A percentile compares a stretch with the other conserved stretches of the same genome.
Conservation (phyloP, 2,113 vertebrate species). For the Mugil cephalus region DNA sequence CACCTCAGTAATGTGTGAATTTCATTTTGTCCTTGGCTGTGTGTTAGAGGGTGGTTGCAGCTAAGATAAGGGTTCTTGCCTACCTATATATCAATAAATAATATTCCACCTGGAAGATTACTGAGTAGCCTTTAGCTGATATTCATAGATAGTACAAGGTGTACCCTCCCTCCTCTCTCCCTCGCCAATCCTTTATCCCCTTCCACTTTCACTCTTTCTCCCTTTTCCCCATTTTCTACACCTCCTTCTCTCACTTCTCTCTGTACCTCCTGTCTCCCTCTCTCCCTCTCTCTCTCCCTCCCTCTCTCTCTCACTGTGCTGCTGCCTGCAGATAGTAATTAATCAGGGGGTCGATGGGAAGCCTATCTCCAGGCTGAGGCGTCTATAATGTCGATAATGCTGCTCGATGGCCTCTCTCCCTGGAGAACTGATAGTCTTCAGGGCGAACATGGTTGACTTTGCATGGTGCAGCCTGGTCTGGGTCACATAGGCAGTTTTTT, state of each 20-base stretch:
- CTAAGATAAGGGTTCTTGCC: slow-evolving; percentile 70
- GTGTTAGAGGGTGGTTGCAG: slow-evolving; percentile 61
- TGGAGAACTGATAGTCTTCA: slow-evolving; percentile 75
- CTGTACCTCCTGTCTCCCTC: no score
- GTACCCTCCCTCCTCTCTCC: slow-evolving; percentile 71
- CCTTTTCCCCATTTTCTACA: slow-evolving; percentile 34
- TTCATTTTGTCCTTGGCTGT: slow-evolving; percentile 77
- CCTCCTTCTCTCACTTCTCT: slow-evolving; percentile 20
- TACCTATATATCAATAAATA: slow-evolving; percentile 83
- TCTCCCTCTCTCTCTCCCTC: slow-evolving; percentile 15
- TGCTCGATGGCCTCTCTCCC: slow-evolving; percentile 77
- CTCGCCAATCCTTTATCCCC: slow-evolving; percentile 20
- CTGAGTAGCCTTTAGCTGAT: slow-evolving; percentile 77
- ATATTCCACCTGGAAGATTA: slow-evolving; percentile 80
- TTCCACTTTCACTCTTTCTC: slow-evolving; percentile 13
- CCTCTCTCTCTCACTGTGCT: slow-evolving; percentile 45
- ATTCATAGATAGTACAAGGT: slow-evolving; percentile 82
- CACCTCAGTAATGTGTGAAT: slow-evolving; percentile 62
- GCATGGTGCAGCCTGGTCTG: slow-evolving; percentile 56
- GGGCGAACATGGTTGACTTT: slow-evolving; percentile 78
- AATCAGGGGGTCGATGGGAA: slow-evolving; percentile 83
- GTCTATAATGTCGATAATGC: slow-evolving; percentile 84
- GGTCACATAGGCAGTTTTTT: slow-evolving; percentile 29
- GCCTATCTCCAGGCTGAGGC: slow-evolving; percentile 80
- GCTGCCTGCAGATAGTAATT: slow-evolving; percentile 84